Conservation (phyloP, 2,113 vertebrate genomes). For the Lasiurus cinereus region DNA sequence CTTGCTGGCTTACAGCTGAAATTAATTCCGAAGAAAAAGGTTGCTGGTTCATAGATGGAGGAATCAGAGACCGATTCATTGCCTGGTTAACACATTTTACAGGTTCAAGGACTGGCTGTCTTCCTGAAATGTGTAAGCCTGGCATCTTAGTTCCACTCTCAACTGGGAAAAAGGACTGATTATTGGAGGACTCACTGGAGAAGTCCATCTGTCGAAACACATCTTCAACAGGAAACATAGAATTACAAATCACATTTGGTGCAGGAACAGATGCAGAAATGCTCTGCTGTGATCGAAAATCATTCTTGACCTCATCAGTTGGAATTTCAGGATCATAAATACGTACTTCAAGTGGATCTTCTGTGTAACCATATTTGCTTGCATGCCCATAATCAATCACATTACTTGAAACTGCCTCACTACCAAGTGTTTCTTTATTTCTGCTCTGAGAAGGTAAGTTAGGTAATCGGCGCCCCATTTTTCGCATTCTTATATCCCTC, state of each 20-base stretch:
- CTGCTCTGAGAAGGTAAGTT: conserved; percentile 77
- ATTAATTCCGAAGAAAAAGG: conserved; percentile 84
- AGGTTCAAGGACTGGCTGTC: conserved; percentile 81
- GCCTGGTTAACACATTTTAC: conserved; percentile 83
- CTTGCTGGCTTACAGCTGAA: conserved; percentile 79
- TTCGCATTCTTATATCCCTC: conserved; percentile 93
- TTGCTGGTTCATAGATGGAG: conserved; percentile 77
- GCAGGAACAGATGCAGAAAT: conserved; percentile 67
- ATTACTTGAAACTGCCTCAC: conserved; percentile 88
- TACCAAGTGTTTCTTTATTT: conserved; percentile 81
- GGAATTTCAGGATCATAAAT: conserved; percentile 82
- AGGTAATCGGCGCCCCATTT: conserved; percentile 87
- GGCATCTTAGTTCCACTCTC: conserved; percentile 84
- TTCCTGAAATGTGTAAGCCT: conserved; percentile 79
- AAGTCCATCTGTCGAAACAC: conserved; percentile 80
- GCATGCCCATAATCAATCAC: conserved; percentile 97
- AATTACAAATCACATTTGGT: conserved; percentile 71
- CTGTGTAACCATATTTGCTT: conserved; percentile 91
- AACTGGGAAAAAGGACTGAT: conserved; percentile 82
- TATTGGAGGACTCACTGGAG: conserved; percentile 75
- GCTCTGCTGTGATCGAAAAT: conserved; percentile 81
- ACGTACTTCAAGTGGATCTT: conserved; percentile 85
- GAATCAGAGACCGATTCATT: conserved; percentile 82
- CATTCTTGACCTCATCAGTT: conserved; percentile 84
- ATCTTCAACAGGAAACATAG: conserved; percentile 85